Evolutionary conservation across 2,888 invertebrate species (phyloP).

Genomic region (Petrolisthes manimaculis): DNA sequence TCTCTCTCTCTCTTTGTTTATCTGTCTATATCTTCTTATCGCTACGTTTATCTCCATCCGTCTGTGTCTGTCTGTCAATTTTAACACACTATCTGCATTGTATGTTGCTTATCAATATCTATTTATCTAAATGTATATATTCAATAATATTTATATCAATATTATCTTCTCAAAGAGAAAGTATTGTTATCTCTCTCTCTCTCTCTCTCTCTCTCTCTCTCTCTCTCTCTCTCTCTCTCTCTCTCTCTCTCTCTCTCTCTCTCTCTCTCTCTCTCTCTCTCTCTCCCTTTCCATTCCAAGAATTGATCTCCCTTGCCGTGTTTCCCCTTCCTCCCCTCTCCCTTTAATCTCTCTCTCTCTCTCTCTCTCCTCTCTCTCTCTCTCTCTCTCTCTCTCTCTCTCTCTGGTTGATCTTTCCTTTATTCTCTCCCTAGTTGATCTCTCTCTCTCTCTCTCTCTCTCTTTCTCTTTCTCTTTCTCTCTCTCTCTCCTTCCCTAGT

Average conservation of each 20-base stretch:
- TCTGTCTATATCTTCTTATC: background rate
- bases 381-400: background rate
- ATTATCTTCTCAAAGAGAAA: background rate
- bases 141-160: too few species aligned
- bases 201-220: background rate
- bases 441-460: background rate
- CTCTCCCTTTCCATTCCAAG: background rate
- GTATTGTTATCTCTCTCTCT: too few species aligned
- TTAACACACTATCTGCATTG: background rate
- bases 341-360: too few species aligned
- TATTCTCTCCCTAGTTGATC: too few species aligned
- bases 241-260: background rate
- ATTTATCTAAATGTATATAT: too few species aligned
- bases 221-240: background rate
- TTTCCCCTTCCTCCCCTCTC: background rate
- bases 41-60: background rate
- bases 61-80: background rate
- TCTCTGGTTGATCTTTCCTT: background rate
- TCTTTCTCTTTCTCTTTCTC: background rate
- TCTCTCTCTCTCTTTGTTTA: background rate
- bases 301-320: background rate
- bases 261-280: background rate
- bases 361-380: background rate
- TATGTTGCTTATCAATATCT: background rate
- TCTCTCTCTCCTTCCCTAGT: background rate